Conservation (phyloP, 2,113 vertebrate genomes). For the Cranoglanis bouderius region DNA sequence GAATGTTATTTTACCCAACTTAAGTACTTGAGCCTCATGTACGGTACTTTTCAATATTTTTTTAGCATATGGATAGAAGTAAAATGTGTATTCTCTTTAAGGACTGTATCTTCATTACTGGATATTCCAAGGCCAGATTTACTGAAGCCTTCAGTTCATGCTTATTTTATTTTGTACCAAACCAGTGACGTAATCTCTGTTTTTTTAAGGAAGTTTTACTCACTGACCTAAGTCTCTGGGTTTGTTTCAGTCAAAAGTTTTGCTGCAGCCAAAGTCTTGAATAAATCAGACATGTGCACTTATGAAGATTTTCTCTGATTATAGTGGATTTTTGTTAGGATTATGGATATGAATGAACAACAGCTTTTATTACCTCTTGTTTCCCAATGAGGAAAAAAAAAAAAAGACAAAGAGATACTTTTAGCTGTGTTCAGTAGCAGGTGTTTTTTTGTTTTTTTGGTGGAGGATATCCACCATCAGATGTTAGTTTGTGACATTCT, state of each 20-base stretch:
- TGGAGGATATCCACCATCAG: background rate
- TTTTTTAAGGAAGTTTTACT: conserved; percentile 40
- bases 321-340: conserved; percentile 35
- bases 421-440: background rate
- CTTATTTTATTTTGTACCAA: conserved; percentile 28
- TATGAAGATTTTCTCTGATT: conserved; percentile 11
- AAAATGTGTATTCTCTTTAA: background rate
- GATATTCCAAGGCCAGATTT: conserved; percentile 5
- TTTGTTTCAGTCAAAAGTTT: conserved; percentile 16
- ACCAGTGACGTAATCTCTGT: conserved; percentile 18
- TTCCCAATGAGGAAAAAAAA: no score
- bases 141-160: background rate
- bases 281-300: conserved; percentile 29
- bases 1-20: conserved; percentile 21
- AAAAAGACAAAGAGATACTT: background rate
- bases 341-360: conserved; percentile 34
- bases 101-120: background rate
- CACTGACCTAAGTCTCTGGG: conserved; percentile 13
- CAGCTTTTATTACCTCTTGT: conserved; percentile 33
- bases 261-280: conserved; percentile 33
- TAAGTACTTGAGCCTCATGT: background rate
- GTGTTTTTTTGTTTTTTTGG: background rate
- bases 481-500: background rate
- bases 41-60: background rate
- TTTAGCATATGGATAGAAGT: conserved; percentile 3